Evolutionary conservation across 2,797 vertebrate species (phyloP), one percentile per base, ranked within the genome.

Genomic region (Vireo griseus): DNA sequence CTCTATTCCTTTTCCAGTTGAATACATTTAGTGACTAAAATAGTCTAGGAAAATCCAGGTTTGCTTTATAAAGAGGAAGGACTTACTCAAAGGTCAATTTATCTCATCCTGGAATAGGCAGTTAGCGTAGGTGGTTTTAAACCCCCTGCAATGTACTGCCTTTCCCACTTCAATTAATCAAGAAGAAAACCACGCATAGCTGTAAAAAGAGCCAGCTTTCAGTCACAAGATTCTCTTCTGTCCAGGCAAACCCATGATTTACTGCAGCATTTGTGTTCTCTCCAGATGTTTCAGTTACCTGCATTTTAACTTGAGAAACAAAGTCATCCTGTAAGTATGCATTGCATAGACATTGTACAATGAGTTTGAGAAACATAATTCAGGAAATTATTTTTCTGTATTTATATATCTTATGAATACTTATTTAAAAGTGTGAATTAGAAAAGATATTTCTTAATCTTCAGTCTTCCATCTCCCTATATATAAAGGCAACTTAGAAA

Each of bases 261-360:
- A 62, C 37, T 71, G 22, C 4, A 4, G 11, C 13, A 12, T 72
- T 90, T 75, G 4, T 59, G 16, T 71, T 94, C 37, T 84, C 54
- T 50, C 15, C 42, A 68, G 17, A 29, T 69, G 22, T 65, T 92
- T 85, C 47, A 61, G 55, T 68, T 78, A 50, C 17, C 17, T 72
- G 26, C 58, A 54, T 51, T 81, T 88, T 42, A 63, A 11, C 8
- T 80, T 67, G 47, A 59, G 29, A 31, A 81, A 35, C 11, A 78
- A 80, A 86, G 25, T 47, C n/a, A 78, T 75, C n/a, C 67, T 29
- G 33, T 57, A 40, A 48, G 10, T 61, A 51, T 39, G 16, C 15
- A 33, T 50, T 2, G 0, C 24, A 15, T n/a, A 31, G 71, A 18
- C 16, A 51, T 51, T 0, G 0, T 73, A 45, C 9, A 54, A 29